Conservation (phyloP, 2,113 vertebrate species). For the Misgurnus anguillicaudatus region DNA sequence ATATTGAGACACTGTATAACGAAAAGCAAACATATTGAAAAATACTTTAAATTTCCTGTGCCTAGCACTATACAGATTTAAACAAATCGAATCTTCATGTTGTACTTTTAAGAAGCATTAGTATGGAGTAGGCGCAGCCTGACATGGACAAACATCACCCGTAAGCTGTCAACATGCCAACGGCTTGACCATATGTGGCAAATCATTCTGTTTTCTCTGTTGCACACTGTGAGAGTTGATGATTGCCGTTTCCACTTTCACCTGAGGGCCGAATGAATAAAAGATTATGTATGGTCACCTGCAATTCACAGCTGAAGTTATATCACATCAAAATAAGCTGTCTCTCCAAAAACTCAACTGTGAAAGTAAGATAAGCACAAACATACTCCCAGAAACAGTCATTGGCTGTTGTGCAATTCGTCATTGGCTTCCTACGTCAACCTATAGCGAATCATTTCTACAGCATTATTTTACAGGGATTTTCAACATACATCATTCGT, state of each 20-base stretch:
- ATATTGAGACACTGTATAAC: not conserved
- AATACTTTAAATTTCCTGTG: not conserved
- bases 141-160: not conserved
- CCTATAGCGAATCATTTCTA: not conserved
- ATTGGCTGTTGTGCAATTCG: conserved; percentile 10
- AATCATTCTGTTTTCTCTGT: not conserved
- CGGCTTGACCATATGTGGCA: not conserved
- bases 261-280: conserved; percentile 37
- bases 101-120: not conserved
- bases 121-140: not conserved
- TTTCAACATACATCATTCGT: not conserved
- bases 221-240: not conserved
- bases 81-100: not conserved
- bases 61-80: not conserved
- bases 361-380: not conserved
- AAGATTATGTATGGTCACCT: conserved; percentile 12
- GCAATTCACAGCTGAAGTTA: conserved; percentile 21
- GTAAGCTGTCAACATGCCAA: not conserved
- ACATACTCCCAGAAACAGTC: not conserved
- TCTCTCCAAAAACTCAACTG: not conserved
- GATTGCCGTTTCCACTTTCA: not conserved
- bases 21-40: not conserved
- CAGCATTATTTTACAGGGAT: not conserved
- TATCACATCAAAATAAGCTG: not conserved
- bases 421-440: conserved; percentile 5